phyloP scores from a whole-genome alignment of 2,797 vertebrate genomes.

The Avahi laniger region DNA sequence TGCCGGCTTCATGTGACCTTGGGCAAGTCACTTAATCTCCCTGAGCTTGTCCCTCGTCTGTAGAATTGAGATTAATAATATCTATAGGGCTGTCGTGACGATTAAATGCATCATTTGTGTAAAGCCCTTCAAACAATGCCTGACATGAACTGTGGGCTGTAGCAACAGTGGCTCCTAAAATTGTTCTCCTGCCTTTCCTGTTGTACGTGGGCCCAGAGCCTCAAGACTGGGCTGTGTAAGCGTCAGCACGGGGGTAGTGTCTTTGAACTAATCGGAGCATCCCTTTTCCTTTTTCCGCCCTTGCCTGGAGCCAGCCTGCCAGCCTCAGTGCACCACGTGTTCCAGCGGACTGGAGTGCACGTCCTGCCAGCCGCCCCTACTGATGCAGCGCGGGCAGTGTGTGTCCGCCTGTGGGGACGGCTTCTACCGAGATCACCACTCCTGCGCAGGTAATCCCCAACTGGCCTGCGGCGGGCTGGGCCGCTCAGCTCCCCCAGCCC shows the following conservation, averaged over 20 bases:
- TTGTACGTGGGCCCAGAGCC: neutral
- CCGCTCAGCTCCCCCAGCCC: neutral
- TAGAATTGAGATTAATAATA: neutral
- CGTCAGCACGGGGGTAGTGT: neutral
- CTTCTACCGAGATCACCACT: slow-evolving; percentile 86
- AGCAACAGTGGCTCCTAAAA: neutral
- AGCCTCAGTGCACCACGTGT: slow-evolving; percentile 89
- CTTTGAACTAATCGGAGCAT: neutral
- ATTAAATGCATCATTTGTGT: neutral
- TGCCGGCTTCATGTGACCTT: neutral
- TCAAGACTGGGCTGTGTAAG: neutral
- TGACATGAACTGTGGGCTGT: neutral
- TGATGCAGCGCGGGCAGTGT: slow-evolving; percentile 88
- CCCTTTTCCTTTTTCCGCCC: neutral
- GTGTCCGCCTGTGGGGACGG: slow-evolving; percentile 88
- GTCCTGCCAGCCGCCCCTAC: slow-evolving; percentile 85
- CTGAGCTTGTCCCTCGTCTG: neutral
- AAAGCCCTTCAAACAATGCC: neutral
- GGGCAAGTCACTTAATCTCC: neutral
- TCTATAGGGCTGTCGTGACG: neutral
- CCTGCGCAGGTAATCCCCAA: slow-evolving; percentile 88
- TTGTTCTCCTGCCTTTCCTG: neutral
- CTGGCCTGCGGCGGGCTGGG: fast-evolving
- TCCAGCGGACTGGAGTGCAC: slow-evolving; percentile 88
- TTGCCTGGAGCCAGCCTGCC: slow-evolving; percentile 87